Conservation (phyloP, 2,888 invertebrate species). For the Dryomyza anilis region DNA sequence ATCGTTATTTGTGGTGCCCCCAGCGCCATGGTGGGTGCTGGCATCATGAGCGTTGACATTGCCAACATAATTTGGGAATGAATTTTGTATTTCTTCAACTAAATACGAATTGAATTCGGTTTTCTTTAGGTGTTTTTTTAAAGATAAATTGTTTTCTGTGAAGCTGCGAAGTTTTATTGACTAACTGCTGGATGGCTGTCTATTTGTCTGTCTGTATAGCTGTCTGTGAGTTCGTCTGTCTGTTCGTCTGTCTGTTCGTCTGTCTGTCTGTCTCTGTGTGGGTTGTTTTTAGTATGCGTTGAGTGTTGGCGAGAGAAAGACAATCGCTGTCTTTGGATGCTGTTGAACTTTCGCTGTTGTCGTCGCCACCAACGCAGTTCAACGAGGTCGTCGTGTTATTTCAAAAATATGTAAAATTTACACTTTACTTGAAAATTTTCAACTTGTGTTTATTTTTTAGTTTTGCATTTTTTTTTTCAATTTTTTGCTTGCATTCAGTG, state of each 20-base stretch:
- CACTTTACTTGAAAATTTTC: too few relatives aligned
- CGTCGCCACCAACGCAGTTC: conserved; percentile 13
- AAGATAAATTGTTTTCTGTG: conserved; percentile 37
- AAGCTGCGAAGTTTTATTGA: background rate
- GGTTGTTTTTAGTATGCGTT: conserved; percentile 11
- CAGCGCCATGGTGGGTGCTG: conserved; percentile 61
- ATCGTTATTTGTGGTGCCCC: conserved; percentile 61
- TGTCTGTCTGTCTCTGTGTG: conserved; percentile 17
- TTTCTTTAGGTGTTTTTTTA: conserved; percentile 35
- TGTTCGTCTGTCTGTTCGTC: conserved; percentile 20
- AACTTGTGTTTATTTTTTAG: too few relatives aligned
- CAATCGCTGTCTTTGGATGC: conserved; percentile 1
- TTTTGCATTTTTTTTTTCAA: too few relatives aligned
- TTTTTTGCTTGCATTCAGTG: too few relatives aligned
- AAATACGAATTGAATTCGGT: conserved; percentile 11
- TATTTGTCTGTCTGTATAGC: background rate
- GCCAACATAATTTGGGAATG: conserved; percentile 60
- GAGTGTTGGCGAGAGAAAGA: background rate
- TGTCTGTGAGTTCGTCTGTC: conserved; percentile 6
- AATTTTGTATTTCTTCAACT: conserved; percentile 43
- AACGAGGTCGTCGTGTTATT: conserved; percentile 13
- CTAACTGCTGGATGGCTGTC: background rate
- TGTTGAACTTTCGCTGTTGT: conserved; percentile 22
- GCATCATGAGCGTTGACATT: conserved; percentile 63
- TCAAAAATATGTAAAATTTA: too few relatives aligned